phyloP scores from a whole-genome alignment of 1,140 invertebrate species.

The Lucilia sericata region DNA sequence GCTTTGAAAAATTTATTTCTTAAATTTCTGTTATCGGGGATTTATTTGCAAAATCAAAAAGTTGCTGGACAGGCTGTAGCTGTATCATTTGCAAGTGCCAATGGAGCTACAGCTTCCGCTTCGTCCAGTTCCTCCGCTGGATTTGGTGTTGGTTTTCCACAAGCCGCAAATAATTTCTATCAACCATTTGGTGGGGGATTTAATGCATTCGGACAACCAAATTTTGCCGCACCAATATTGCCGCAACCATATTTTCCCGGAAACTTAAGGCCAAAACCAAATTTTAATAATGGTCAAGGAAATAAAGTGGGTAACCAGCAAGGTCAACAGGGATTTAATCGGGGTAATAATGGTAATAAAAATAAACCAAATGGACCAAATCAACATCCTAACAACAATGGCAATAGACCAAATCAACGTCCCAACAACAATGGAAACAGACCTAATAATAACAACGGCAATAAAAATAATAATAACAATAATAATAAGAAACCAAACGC shows the following conservation, averaged over 20 bases:
- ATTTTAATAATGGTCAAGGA: background rate
- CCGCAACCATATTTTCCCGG: background rate
- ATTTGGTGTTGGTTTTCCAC: background rate
- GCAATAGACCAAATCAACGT: background rate
- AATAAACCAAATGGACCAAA: background rate
- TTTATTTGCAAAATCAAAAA: background rate
- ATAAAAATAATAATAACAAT: background rate
- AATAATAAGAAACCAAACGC: too few relatives aligned
- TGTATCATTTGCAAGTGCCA: background rate
- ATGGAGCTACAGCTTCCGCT: background rate
- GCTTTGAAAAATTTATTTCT: background rate
- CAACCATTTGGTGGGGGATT: background rate
- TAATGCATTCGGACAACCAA: background rate
- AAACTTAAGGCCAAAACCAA: background rate
- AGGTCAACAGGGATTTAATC: background rate
- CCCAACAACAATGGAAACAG: background rate
- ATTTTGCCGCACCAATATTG: background rate
- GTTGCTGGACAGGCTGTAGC: background rate
- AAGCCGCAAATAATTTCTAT: background rate
- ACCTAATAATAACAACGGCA: background rate
- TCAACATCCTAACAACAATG: background rate
- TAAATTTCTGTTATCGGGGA: background rate
- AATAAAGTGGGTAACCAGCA: background rate
- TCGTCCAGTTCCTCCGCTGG: background rate
- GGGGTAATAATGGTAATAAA: too few relatives aligned